Percentiles rank a stretch among this genome's conserved stretches.
phyloP scores from a whole-genome alignment of 1,140 invertebrate genomes.

The Drosophila littoralis region DNA sequence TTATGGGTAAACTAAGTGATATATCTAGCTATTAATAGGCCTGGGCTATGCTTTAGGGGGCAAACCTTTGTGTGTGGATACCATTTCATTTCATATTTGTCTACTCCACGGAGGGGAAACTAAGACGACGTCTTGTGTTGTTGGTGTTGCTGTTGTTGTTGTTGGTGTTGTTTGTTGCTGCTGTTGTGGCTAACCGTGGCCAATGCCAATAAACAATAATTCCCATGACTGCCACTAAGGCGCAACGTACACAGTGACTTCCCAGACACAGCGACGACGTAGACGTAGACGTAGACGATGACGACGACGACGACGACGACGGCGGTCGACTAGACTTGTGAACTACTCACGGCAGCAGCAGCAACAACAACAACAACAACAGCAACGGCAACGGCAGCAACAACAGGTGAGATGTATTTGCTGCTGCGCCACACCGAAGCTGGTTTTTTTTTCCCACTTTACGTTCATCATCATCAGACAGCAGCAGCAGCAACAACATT shows the following conservation, averaged over 20 bases:
- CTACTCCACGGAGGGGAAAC: conserved; percentile 24
- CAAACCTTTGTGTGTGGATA: conserved; percentile 35
- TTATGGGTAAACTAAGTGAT: conserved; percentile 50
- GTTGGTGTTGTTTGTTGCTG: conserved; percentile 35
- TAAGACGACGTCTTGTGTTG: conserved; percentile 12
- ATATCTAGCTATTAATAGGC: conserved; percentile 51
- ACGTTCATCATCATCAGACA: conserved; percentile 70
- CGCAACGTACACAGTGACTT: conserved; percentile 72
- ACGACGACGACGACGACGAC: conserved; percentile 27
- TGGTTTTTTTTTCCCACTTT: conserved; percentile 70
- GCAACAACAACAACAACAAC: conserved; percentile 44
- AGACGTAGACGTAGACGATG: conserved; percentile 1
- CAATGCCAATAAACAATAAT: conserved; percentile 83
- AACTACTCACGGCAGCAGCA: conserved; percentile 47
- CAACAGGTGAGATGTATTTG: conserved; percentile 69
- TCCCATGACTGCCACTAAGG: conserved; percentile 79
- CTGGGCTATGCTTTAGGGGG: conserved; percentile 22
- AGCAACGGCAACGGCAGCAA: conserved; percentile 40
- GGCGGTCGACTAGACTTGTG: conserved; percentile 66
- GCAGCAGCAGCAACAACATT: conserved; percentile 51
- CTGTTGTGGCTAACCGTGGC: conserved; percentile 66
- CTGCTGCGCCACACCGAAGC: conserved; percentile 67
- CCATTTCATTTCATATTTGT: conserved; percentile 51
- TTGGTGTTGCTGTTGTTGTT: conserved; percentile 18
- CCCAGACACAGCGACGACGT: conserved; percentile 72